Evolutionary conservation across 2,888 invertebrate species (phyloP).

Genomic region (Tetropium fuscum): DNA sequence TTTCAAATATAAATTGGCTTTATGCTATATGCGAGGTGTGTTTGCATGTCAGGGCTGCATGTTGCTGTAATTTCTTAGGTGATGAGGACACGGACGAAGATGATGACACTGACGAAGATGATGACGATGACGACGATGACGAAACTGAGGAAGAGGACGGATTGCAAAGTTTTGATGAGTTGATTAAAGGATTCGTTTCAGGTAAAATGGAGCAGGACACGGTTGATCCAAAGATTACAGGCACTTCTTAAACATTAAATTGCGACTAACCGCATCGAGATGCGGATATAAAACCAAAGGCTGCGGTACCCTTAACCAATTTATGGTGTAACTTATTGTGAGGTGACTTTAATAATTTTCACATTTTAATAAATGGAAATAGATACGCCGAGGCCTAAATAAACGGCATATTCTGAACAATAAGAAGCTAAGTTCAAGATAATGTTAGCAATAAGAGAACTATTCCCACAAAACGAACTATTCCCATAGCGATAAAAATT

Average conservation of each 20-base stretch:
- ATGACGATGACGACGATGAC: slow-evolving; percentile 66
- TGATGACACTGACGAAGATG: slow-evolving; percentile 66
- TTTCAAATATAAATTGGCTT: slow-evolving; percentile 37
- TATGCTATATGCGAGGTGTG: slow-evolving; percentile 47
- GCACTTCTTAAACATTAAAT: slow-evolving; percentile 18
- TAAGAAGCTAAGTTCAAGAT: no score
- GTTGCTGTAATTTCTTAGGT: slow-evolving; percentile 65
- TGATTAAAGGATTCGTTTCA: slow-evolving; percentile 61
- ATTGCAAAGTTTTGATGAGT: slow-evolving; percentile 58
- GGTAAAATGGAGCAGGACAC: slow-evolving; percentile 60
- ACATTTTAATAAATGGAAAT: no score
- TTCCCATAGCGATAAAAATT: no score
- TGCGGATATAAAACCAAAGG: no score
- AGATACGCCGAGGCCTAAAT: no score
- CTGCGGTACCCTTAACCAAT: no score
- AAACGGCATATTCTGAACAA: no score
- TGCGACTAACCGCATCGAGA: slow-evolving; percentile 14
- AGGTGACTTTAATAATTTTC: no score
- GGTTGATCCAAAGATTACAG: slow-evolving; percentile 11
- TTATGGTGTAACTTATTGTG: no score
- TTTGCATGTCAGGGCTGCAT: slow-evolving; percentile 63
- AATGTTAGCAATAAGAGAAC: no score
- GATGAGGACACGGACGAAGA: slow-evolving; percentile 68
- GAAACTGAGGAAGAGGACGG: slow-evolving; percentile 69
- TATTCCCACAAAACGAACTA: no score